Evolutionary conservation across 2,113 vertebrate species (phyloP).

Genomic region (Aegithalos caudatus): DNA sequence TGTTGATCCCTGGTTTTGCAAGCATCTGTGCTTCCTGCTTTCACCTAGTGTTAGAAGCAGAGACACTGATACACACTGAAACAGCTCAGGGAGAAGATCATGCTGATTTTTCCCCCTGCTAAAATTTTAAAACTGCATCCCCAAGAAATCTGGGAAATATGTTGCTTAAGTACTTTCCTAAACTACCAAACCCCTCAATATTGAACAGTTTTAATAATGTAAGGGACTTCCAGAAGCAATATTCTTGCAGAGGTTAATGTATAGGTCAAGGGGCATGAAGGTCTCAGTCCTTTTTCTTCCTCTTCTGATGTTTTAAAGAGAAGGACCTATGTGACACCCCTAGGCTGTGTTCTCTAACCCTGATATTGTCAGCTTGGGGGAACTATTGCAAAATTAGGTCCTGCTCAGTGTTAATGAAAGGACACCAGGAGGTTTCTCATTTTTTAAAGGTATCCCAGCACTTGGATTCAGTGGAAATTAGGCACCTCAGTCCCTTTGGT

Average conservation of each 20-base stretch:
- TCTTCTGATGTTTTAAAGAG: background rate
- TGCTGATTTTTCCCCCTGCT: background rate
- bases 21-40: slow-evolving; percentile 49
- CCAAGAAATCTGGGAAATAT: slow-evolving; percentile 30
- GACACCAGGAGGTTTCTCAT: background rate
- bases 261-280: background rate
- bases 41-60: background rate
- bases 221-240: background rate
- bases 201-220: background rate
- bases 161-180: background rate
- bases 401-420: background rate
- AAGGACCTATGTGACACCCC: background rate
- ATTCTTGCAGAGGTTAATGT: background rate
- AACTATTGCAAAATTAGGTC: background rate
- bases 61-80: slow-evolving; percentile 47
- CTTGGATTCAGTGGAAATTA: background rate
- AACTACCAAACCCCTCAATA: background rate
- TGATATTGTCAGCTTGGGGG: background rate
- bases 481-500: background rate
- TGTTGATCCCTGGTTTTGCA: slow-evolving; percentile 31
- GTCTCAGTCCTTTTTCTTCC: background rate
- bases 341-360: background rate
- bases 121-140: slow-evolving; percentile 43
- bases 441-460: background rate
- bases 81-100: background rate